Evolutionary conservation across 2,888 invertebrate species (phyloP).

Genomic region (Ophraella communa): DNA sequence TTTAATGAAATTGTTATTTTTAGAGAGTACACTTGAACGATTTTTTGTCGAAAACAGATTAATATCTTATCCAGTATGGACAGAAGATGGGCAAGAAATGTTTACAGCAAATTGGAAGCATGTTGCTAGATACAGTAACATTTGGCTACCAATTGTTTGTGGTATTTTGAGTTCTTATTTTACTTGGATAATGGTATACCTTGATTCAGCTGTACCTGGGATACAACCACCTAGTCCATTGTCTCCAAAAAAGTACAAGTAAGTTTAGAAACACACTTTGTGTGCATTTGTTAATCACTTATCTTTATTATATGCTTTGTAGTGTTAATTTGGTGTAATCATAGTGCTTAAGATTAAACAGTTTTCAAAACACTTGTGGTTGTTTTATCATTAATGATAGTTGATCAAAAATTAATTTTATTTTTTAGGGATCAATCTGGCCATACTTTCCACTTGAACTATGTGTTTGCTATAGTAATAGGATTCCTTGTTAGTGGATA

Average conservation of each 20-base stretch:
- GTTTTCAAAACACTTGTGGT: background rate
- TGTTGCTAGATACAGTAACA: constrained; percentile 50
- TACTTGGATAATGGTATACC: constrained; percentile 67
- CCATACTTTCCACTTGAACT: constrained; percentile 60
- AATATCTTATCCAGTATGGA: constrained; percentile 49
- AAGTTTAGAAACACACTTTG: constrained; percentile 37
- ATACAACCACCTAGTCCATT: constrained; percentile 67
- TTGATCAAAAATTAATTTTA: too few species aligned
- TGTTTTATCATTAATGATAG: too few species aligned
- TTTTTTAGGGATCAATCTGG: constrained; percentile 54
- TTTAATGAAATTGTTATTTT: constrained; percentile 4
- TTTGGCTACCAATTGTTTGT: constrained; percentile 58
- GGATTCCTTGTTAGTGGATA: constrained; percentile 60
- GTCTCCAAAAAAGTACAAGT: constrained; percentile 63
- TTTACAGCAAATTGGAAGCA: constrained; percentile 53
- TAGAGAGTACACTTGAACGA: constrained; percentile 39
- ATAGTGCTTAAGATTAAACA: too few species aligned
- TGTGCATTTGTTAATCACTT: background rate
- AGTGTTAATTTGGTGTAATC: background rate
- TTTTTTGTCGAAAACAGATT: constrained; percentile 50
- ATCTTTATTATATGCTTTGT: too few species aligned
- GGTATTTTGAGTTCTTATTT: constrained; percentile 64
- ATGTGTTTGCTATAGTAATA: constrained; percentile 60
- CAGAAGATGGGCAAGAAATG: constrained; percentile 55
- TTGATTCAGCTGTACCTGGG: constrained; percentile 68